Percentiles rank a stretch among this genome's conserved stretches.
Evolutionary conservation across 1,140 invertebrate genomes (phyloP).

Genomic region (Drosophila prosaltans): DNA sequence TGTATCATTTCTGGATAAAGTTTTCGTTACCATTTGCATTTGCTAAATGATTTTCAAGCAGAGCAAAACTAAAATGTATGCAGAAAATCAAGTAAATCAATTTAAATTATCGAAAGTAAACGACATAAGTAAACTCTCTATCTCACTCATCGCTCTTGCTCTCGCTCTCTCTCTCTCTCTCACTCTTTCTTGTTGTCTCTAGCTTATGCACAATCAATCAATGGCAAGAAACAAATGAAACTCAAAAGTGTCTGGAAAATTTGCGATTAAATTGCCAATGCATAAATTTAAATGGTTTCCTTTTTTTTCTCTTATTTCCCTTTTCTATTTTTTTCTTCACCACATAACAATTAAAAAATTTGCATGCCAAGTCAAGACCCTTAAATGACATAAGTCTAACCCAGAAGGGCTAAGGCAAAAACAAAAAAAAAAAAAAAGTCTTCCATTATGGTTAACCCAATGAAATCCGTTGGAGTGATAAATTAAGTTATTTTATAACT

Average conservation of each 20-base stretch:
- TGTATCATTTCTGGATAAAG: slow-evolving; percentile 28
- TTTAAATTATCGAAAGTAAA: slow-evolving; percentile 1
- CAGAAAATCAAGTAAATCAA: slow-evolving; percentile 5
- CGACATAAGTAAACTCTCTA: not conserved
- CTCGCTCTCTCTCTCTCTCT: not conserved
- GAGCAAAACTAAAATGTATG: slow-evolving; percentile 7
- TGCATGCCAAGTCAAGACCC: slow-evolving; percentile 32
- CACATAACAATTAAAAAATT: slow-evolving; percentile 43
- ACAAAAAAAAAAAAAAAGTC: not conserved
- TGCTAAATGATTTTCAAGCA: slow-evolving; percentile 17
- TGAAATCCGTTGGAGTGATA: too few relatives aligned
- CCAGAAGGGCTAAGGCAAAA: not conserved
- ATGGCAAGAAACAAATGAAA: slow-evolving; percentile 1
- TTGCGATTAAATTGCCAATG: slow-evolving; percentile 55
- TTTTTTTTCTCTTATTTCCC: not conserved
- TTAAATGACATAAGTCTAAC: slow-evolving; percentile 2
- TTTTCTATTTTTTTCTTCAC: not conserved
- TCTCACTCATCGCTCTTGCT: not conserved
- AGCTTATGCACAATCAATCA: not conserved
- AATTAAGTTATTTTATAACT: too few relatives aligned
- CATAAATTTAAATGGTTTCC: slow-evolving; percentile 51
- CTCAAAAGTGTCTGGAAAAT: slow-evolving; percentile 33
- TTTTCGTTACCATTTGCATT: slow-evolving; percentile 30
- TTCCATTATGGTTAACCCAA: not conserved
- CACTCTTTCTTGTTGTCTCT: not conserved